Conservation (phyloP, 1,140 invertebrate genomes). For the Pogonus chalceus region DNA sequence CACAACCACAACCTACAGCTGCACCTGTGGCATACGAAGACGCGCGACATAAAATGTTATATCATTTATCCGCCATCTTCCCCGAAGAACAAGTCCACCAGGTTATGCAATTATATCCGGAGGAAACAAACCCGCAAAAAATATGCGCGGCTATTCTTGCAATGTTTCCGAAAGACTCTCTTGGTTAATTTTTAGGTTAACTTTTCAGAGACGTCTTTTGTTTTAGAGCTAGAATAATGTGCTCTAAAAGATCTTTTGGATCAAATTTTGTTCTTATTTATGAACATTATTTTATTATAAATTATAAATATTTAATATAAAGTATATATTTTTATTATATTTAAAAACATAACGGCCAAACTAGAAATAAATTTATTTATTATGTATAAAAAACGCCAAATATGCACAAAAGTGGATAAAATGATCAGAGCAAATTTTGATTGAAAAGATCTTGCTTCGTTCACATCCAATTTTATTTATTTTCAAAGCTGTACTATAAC, state of each 20-base stretch:
- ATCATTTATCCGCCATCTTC: slow-evolving; percentile 78
- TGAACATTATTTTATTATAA: too few species aligned
- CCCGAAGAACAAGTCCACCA: slow-evolving; percentile 77
- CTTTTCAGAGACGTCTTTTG: background rate
- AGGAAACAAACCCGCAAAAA: slow-evolving; percentile 77
- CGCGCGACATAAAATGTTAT: slow-evolving; percentile 63
- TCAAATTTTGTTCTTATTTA: too few species aligned
- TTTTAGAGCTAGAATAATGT: background rate
- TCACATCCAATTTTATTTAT: too few species aligned
- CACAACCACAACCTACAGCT: slow-evolving; percentile 18
- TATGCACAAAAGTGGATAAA: too few species aligned
- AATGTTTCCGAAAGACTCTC: slow-evolving; percentile 49
- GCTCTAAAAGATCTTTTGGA: background rate
- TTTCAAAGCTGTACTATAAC: too few species aligned
- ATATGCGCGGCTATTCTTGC: slow-evolving; percentile 78
- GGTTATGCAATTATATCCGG: slow-evolving; percentile 75
- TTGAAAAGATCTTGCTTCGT: too few species aligned
- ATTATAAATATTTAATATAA: too few species aligned
- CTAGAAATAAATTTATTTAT: too few species aligned
- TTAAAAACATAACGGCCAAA: too few species aligned
- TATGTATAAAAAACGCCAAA: too few species aligned
- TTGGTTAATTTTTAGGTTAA: background rate
- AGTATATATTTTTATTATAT: too few species aligned
- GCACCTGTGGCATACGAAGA: slow-evolving; percentile 47
- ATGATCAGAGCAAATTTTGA: too few species aligned